Evolutionary conservation across 1,140 invertebrate genomes (phyloP), one percentile per base, ranked within the genome.

Genomic region (Nomia melanderi): DNA sequence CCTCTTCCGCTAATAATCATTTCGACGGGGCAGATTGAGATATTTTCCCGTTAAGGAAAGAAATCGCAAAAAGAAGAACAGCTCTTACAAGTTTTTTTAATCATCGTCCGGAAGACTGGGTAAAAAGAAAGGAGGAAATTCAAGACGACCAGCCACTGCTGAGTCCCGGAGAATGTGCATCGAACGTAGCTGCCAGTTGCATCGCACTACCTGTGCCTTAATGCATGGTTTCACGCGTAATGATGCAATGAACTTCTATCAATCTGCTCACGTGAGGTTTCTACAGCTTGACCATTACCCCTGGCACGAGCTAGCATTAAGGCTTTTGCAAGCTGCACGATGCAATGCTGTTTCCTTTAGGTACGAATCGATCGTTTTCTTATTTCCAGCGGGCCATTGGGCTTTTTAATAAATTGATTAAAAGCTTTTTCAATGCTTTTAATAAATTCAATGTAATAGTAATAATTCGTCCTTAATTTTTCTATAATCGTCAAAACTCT

Each of bases 241-340:
- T 78, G 79, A 60, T 71, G 74, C 74, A 72, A 78, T 72, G 67
- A 82, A 82, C 67, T 81, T 77, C 72, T 82, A 82, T 82, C 74
- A 82, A 72, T 72, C 50, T 66, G 64, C 62, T 71, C 78, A 81
- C 77, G 79, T 78, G 65, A 80, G 70, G 62, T 66, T 66, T 63
- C 17, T 41, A 23, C 53, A 65, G 36, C 53, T 57, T 75, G 31
- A 60, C 41, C 57, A 74, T 75, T 79, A 75, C 54, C 33, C 41
- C 23, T 9, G 31, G 27, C 33, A 27, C 44, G 53, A 67, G 47
- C 44, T 9, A 25, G 53, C 41, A 56, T 23, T 25, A 20, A 54
- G 27, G 25, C 47, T 36, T 54, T 73, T 64, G 60, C 70, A 44
- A 70, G 36, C 53, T 23, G 27, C 54, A 70, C 67, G 54, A 44